These are phyloP conservation scores for Gnathonemus longibarbis DNA, from an alignment of 2,113 vertebrate species.

Conservation along the genomic window DNA sequence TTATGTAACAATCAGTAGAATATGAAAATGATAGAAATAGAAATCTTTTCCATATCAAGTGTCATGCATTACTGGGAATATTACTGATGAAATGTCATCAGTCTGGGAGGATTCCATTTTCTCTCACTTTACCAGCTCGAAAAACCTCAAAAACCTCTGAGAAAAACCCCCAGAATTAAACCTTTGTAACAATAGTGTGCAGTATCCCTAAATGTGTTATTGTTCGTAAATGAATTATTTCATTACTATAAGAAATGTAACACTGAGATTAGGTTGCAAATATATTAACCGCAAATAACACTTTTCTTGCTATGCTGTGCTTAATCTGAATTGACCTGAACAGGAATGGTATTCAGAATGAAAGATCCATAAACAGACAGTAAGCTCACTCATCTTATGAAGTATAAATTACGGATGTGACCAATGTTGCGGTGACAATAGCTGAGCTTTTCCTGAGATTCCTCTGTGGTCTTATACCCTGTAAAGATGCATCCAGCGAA, in stretches of 20 bases:
- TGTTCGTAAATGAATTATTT: not conserved
- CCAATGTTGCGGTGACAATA: not conserved
- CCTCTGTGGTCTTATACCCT: not conserved
- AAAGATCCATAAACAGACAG: not conserved
- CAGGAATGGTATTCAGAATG: not conserved
- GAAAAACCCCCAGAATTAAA: not conserved
- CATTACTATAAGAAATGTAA: not conserved
- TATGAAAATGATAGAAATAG: not conserved
- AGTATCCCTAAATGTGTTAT: not conserved
- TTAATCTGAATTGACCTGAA: not conserved
- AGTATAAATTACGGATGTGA: not conserved
- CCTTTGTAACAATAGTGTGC: not conserved
- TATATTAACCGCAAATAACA: not conserved
- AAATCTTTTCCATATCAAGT: not conserved
- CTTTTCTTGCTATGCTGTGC: not conserved
- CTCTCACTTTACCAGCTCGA: not conserved
- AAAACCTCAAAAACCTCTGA: not conserved
- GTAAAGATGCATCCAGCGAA: not conserved
- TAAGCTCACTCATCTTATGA: not conserved
- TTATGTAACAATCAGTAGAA: not conserved
- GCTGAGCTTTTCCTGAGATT: not conserved
- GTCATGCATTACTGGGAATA: not conserved
- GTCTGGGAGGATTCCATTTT: not conserved
- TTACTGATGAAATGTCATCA: not conserved
- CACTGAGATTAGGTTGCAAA: not conserved